A percentile compares a stretch with the other conserved stretches of the same genome.
Conservation (phyloP, 2,797 vertebrate genomes). For the Cetoscarus ocellatus region DNA sequence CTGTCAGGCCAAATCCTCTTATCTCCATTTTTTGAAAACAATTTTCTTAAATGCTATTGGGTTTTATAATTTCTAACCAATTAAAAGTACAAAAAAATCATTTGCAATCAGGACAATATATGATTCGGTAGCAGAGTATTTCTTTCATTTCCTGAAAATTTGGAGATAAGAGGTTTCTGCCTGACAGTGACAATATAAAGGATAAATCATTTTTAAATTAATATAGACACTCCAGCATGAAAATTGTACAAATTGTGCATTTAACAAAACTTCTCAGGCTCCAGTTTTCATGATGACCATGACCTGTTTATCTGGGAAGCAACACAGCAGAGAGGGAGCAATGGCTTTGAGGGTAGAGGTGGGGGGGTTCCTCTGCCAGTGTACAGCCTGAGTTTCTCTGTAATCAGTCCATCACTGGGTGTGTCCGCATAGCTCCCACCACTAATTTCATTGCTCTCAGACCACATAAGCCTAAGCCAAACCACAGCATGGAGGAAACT, state of each 20-base stretch:
- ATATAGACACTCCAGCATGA: too few relatives aligned
- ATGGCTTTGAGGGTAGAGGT: constrained; percentile 13
- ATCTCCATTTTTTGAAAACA: background rate
- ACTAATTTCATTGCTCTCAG: constrained; percentile 85
- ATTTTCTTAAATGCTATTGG: too few relatives aligned
- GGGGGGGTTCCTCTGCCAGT: constrained; percentile 60
- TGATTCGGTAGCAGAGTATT: too few relatives aligned
- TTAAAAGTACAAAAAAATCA: too few relatives aligned
- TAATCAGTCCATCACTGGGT: constrained; percentile 88
- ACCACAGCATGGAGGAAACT: constrained; percentile 77
- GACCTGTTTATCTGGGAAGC: constrained; percentile 45
- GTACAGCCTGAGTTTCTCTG: constrained; percentile 79
- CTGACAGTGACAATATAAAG: too few relatives aligned
- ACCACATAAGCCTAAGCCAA: constrained; percentile 73
- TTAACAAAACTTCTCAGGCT: constrained; percentile 32
- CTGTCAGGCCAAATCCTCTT: background rate
- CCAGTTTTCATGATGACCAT: constrained; percentile 9
- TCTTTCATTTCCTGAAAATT: too few relatives aligned
- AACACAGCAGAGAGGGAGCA: constrained; percentile 26
- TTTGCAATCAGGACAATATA: too few relatives aligned
- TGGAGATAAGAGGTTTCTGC: too few relatives aligned
- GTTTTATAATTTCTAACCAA: too few relatives aligned
- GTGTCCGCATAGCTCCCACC: constrained; percentile 83
- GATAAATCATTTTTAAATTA: too few relatives aligned
- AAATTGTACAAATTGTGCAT: background rate